Base-by-base conservation (phyloP, 92 coral and sea anemone species). In the Isaurus tuberculatus region DNA sequence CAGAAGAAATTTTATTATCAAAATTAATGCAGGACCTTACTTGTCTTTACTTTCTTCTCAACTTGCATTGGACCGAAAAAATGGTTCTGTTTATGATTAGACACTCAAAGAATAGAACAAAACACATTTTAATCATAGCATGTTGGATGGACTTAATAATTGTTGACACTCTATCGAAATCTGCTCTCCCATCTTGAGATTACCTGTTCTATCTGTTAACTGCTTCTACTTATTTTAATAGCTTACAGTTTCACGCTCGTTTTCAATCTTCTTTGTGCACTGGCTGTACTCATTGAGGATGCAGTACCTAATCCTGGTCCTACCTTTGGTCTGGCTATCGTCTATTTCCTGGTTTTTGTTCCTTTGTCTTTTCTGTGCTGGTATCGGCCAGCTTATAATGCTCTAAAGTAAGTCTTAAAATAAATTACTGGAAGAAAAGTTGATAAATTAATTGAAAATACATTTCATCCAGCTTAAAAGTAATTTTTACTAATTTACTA, bases 371-470 rank as follows among this genome's bases (percentile, higher is more conserved):
- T 77, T 58, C 33, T 77, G 16, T 64, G 70, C 70, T 77, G 82
- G 70, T 77, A 57, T 40, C 67, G 82, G 4, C 82, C 82, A 77
- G 82, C 69, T 57, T 77, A 77, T 77, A 57, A 77, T 58, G 55
- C 82, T 11, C 70, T 77, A 67, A 77, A 77, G 82, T 77, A 77
- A 77, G 82, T 77, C 63, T 49, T 29, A 28, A 48, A 30, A 0
- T 48, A 10, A 25, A 44, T 72, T 55, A 4, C n/a, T n/a, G n/a
- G n/a, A n/a, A n/a, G n/a, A n/a, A n/a, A n/a, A n/a, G n/a, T n/a
- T n/a, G n/a, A n/a, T n/a, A n/a, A n/a, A n/a, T n/a, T n/a, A n/a
- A n/a, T n/a, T n/a, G n/a, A n/a, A n/a, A n/a, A n/a, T n/a, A n/a
- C n/a, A n/a, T n/a, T n/a, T n/a, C n/a, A n/a, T n/a, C n/a, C n/a